Evolutionary conservation across 2,797 vertebrate species (phyloP).

Genomic region (Typhlichthys eigenmanni): DNA sequence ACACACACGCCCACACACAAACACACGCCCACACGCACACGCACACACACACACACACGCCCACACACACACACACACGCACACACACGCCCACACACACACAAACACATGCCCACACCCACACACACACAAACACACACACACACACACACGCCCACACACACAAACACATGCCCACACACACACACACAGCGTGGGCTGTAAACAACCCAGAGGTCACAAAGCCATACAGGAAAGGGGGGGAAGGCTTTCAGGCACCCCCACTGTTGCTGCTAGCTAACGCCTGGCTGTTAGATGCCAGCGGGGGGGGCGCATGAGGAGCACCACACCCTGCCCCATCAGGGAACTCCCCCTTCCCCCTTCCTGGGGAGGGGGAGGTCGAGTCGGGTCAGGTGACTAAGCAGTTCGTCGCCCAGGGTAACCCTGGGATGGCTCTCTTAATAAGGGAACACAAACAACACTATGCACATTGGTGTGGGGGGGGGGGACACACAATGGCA

Average conservation of each 20-base stretch:
- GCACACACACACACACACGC: too few species aligned
- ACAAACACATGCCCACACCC: neutral
- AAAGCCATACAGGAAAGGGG: conserved; percentile 18
- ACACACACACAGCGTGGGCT: conserved; percentile 20
- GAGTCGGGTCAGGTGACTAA: conserved; percentile 61
- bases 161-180: neutral
- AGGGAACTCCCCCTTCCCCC: conserved; percentile 54
- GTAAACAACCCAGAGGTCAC: conserved; percentile 43
- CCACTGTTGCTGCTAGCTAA: conserved; percentile 58
- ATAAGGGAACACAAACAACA: too few species aligned
- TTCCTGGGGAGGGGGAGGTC: conserved; percentile 64
- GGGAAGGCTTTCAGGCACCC: conserved; percentile 54
- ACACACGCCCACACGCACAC: conserved; percentile 18
- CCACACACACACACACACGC: too few species aligned
- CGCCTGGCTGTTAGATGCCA: conserved; percentile 68
- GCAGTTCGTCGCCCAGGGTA: conserved; percentile 15
- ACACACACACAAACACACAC: conserved; percentile 25
- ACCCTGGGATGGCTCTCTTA: too few species aligned
- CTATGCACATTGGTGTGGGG: too few species aligned
- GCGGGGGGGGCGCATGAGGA: conserved; percentile 44
- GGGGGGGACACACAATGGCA: too few species aligned
- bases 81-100: too few species aligned
- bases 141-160: conserved; percentile 4
- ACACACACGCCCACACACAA: conserved; percentile 8
- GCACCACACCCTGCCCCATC: conserved; percentile 64